These are phyloP conservation scores for Zosterops borbonicus DNA, from an alignment of 2,113 vertebrate genomes.

Conservation along the genomic window DNA sequence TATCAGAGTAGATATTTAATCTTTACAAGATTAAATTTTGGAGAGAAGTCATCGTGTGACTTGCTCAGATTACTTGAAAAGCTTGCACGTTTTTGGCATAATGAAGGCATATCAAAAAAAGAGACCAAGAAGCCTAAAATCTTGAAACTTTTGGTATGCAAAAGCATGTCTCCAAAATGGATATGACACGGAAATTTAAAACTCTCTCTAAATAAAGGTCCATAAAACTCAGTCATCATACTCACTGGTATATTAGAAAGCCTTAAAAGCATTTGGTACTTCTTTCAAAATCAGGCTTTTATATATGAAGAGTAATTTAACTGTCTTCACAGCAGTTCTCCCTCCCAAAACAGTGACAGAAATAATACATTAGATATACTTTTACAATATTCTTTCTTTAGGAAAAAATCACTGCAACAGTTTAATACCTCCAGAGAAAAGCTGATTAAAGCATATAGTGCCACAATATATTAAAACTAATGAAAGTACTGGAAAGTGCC, in stretches of 20 bases:
- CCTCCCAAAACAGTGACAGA: conserved; percentile 7
- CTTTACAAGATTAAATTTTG: background rate
- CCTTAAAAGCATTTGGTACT: conserved; percentile 28
- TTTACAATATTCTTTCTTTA: background rate
- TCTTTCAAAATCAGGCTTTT: conserved; percentile 15
- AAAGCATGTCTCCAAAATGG: background rate
- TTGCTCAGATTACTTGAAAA: background rate
- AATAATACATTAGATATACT: background rate
- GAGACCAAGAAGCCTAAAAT: background rate
- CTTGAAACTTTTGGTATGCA: background rate
- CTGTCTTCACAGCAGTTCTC: conserved; percentile 20
- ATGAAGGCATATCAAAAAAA: background rate
- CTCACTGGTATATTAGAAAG: background rate
- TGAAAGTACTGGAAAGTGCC: background rate
- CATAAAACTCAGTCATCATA: background rate
- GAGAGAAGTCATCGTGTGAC: background rate
- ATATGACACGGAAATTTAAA: background rate
- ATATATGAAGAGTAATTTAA: conserved; percentile 47
- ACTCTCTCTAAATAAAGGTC: background rate
- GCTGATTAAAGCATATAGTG: background rate
- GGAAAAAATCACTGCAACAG: background rate
- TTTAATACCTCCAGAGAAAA: background rate
- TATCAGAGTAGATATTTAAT: background rate
- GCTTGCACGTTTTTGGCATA: background rate
- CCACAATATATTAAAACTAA: background rate